phyloP scores from a whole-genome alignment of 1,140 invertebrate genomes.

The Zaprionus tsacasi region DNA sequence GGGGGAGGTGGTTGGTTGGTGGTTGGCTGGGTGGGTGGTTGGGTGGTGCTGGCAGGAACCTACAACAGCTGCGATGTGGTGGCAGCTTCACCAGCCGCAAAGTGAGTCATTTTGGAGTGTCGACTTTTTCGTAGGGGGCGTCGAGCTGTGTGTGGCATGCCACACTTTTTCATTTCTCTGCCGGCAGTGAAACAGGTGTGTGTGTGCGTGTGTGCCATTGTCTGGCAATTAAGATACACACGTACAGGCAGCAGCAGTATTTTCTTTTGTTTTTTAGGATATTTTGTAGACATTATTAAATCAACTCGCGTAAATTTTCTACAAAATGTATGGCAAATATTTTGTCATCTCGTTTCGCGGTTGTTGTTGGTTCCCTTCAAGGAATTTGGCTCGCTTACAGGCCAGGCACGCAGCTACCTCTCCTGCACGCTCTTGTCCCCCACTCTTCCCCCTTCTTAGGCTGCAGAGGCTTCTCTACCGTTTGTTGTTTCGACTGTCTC shows the following conservation, averaged over 20 bases:
- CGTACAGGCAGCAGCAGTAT: not conserved
- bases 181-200: not conserved
- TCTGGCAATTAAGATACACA: conserved; percentile 41
- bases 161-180: conserved; percentile 2
- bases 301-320: conserved; percentile 39
- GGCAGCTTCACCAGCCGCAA: conserved; percentile 28
- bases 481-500: conserved; percentile 40
- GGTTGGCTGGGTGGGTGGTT: not conserved
- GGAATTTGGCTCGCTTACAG: conserved; percentile 24
- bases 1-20: not conserved
- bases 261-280: not conserved
- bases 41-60: not conserved
- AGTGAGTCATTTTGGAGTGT: conserved; percentile 44
- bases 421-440: not conserved
- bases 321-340: conserved; percentile 36
- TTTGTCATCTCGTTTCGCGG: conserved; percentile 26
- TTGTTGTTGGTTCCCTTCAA: conserved; percentile 1
- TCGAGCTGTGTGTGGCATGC: not conserved
- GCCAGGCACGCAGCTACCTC: not conserved
- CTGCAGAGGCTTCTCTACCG: not conserved
- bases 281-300: conserved; percentile 34
- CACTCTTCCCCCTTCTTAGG: not conserved
- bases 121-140: not conserved
- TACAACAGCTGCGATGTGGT: conserved; percentile 10
- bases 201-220: conserved; percentile 13